Evolutionary conservation across 1,140 invertebrate species (phyloP).

Genomic region (Alviniconcha marisindica): DNA sequence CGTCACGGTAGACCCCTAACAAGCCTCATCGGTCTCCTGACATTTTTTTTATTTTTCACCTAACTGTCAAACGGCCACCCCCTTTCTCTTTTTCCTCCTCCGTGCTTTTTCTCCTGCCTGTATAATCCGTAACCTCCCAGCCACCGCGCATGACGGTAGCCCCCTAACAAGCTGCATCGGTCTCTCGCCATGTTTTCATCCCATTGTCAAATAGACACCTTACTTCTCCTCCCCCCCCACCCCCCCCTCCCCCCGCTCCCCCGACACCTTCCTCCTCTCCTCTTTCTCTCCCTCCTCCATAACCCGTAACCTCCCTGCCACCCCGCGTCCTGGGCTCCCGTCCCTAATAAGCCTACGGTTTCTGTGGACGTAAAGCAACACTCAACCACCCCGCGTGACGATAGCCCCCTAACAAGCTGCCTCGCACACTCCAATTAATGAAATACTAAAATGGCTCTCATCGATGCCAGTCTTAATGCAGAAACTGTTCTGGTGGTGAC

Average conservation of each 20-base stretch:
- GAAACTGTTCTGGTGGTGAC: too few species aligned
- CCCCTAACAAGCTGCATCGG: neutral
- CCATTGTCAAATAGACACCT: neutral
- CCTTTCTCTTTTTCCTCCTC: too few species aligned
- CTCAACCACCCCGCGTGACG: too few species aligned
- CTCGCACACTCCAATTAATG: neutral
- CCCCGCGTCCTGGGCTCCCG: neutral
- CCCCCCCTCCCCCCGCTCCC: neutral
- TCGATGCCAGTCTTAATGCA: too few species aligned
- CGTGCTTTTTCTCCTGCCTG: neutral
- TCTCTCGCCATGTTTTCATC: neutral
- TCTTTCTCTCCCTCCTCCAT: neutral
- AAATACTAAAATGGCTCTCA: too few species aligned
- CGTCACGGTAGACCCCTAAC: neutral
- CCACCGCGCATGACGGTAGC: neutral
- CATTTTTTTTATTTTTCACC: neutral
- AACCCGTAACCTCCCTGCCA: too few species aligned
- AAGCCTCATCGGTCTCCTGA: constrained; percentile 7
- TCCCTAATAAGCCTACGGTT: constrained; percentile 6
- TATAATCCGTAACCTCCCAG: too few species aligned
- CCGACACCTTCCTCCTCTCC: too few species aligned
- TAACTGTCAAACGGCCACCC: neutral
- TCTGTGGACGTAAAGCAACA: neutral
- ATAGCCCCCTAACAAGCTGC: neutral
- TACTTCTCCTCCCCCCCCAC: too few species aligned